Percentiles rank a stretch among this genome's conserved stretches.
Evolutionary conservation across 2,113 vertebrate species (phyloP).

Genomic region (Halichoerus grypus): DNA sequence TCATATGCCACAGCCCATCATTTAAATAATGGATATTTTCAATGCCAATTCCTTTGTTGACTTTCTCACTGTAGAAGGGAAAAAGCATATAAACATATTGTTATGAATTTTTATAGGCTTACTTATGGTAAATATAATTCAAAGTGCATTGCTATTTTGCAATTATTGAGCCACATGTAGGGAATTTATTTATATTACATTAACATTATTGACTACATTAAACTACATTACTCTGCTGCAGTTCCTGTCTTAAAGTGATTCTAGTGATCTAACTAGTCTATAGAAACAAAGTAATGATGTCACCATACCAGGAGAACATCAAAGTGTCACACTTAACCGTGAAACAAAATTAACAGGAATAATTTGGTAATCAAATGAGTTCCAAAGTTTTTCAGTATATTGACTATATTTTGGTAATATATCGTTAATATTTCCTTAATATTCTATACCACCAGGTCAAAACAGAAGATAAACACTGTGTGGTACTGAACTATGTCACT

Average conservation of each 20-base stretch:
- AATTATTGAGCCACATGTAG: constrained; percentile 57
- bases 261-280: constrained; percentile 46
- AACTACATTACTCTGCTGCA: constrained; percentile 51
- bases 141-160: constrained; percentile 47
- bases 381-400: constrained; percentile 20
- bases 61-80: constrained; percentile 92
- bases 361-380: constrained; percentile 47
- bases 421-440: constrained; percentile 41
- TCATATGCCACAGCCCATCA: constrained; percentile 99
- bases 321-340: constrained; percentile 51
- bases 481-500: constrained; percentile 16
- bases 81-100: constrained; percentile 70
- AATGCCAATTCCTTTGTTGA: constrained; percentile 99
- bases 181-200: constrained; percentile 48
- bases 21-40: constrained; percentile 99
- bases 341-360: constrained; percentile 54
- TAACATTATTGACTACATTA: constrained; percentile 57
- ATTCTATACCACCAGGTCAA: constrained; percentile 41
- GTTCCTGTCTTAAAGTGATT: constrained; percentile 49
- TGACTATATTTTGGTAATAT: constrained; percentile 40
- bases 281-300: constrained; percentile 49
- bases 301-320: constrained; percentile 37
- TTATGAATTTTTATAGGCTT: constrained; percentile 68
- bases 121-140: constrained; percentile 55
- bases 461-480: constrained; percentile 48